Conservation (phyloP, 2,888 invertebrate species). For the Nymphalis urticae region DNA sequence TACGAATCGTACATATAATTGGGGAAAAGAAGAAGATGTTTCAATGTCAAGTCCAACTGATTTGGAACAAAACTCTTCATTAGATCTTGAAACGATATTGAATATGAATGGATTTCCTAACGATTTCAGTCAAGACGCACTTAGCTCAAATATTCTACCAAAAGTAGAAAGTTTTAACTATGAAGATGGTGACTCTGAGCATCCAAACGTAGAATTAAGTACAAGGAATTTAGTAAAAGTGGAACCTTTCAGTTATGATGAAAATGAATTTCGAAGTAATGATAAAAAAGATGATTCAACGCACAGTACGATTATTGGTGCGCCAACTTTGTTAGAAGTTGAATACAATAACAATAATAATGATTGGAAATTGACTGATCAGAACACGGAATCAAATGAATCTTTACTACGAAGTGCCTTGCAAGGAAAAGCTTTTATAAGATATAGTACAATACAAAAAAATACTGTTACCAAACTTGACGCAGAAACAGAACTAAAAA, state of each 20-base stretch:
- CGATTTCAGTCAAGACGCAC: slow-evolving; percentile 81
- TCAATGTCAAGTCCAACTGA: slow-evolving; percentile 82
- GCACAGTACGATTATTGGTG: slow-evolving; percentile 70
- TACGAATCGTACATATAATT: slow-evolving; percentile 81
- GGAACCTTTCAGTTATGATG: slow-evolving; percentile 71
- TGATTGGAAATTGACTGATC: slow-evolving; percentile 90
- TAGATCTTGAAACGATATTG: slow-evolving; percentile 91
- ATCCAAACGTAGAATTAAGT: slow-evolving; percentile 86
- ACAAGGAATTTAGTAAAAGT: slow-evolving; percentile 82
- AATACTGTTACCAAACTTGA: slow-evolving; percentile 70
- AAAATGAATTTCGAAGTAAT: slow-evolving; percentile 63
- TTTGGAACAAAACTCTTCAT: slow-evolving; percentile 82
- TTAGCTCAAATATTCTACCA: slow-evolving; percentile 78
- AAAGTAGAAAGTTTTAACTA: slow-evolving; percentile 88
- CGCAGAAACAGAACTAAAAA: slow-evolving; percentile 65
- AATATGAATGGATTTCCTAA: slow-evolving; percentile 85
- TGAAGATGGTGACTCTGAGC: slow-evolving; percentile 90
- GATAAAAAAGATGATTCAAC: slow-evolving; percentile 72
- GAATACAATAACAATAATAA: slow-evolving; percentile 89
- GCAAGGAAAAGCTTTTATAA: slow-evolving; percentile 87
- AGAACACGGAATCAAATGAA: slow-evolving; percentile 85
- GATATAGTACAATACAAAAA: slow-evolving; percentile 82
- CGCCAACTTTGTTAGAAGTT: slow-evolving; percentile 78
- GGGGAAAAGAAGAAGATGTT: slow-evolving; percentile 84
- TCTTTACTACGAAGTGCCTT: slow-evolving; percentile 90